Percentiles rank a stretch among this genome's conserved stretches.
Conservation (phyloP, 2,113 vertebrate genomes). For the Oryctolagus cuniculus region mOryCun1.1 NC_091453.1:43951001-43951500, state of each 20-base stretch:
- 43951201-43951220: neutral
- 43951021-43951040: neutral
- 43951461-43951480: too few relatives aligned
- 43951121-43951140: neutral
- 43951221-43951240: neutral
- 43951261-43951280: neutral
- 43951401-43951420: neutral
- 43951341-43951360: too few relatives aligned
- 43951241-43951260: neutral
- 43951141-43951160: neutral
- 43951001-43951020: neutral
- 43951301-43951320: neutral
- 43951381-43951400: too few relatives aligned
- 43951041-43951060: neutral
- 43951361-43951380: too few relatives aligned
- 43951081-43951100: neutral
- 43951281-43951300: neutral
- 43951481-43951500: too few relatives aligned
- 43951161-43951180: neutral
- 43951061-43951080: neutral
- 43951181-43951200: neutral
- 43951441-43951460: too few relatives aligned
- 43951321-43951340: neutral
- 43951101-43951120: neutral
- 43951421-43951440: neutral